A percentile compares a stretch with the other conserved stretches of the same genome.
These are phyloP conservation scores for Atrichornis clamosus DNA, from an alignment of 2,113 vertebrate genomes.

Conservation along the genomic window DNA sequence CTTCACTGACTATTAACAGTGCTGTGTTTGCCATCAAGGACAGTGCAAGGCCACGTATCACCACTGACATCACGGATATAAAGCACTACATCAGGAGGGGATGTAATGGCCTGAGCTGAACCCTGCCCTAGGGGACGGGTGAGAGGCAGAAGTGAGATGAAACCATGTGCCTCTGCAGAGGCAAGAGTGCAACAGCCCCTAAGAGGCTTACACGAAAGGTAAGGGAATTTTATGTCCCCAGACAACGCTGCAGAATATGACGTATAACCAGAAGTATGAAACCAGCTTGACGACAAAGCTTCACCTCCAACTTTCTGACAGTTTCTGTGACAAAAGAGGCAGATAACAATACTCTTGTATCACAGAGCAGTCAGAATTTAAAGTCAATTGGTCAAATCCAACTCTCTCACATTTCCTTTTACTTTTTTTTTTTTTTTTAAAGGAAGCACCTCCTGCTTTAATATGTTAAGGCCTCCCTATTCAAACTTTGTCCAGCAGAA, in stretches of 20 bases:
- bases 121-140: neutral
- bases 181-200: neutral
- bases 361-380: neutral
- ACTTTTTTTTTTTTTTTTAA: neutral
- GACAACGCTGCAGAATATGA: neutral
- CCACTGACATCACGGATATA: neutral
- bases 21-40: neutral
- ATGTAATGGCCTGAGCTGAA: neutral
- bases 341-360: neutral
- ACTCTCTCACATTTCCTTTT: neutral
- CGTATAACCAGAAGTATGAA: rapidly evolving
- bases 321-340: neutral
- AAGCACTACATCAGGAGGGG: neutral
- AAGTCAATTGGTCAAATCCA: neutral
- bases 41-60: neutral
- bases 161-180: neutral
- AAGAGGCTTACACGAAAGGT: neutral
- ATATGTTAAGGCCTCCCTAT: neutral
- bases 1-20: neutral
- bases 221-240: neutral
- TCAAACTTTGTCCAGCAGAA: neutral
- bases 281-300: neutral
- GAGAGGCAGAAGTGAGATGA: neutral
- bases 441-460: neutral
- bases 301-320: neutral